A percentile compares a stretch with the other conserved stretches of the same genome.
These are phyloP conservation scores for Schizopygopsis malacanthus DNA, from an alignment of 2,797 vertebrate genomes.

Conservation along the genomic window DNA sequence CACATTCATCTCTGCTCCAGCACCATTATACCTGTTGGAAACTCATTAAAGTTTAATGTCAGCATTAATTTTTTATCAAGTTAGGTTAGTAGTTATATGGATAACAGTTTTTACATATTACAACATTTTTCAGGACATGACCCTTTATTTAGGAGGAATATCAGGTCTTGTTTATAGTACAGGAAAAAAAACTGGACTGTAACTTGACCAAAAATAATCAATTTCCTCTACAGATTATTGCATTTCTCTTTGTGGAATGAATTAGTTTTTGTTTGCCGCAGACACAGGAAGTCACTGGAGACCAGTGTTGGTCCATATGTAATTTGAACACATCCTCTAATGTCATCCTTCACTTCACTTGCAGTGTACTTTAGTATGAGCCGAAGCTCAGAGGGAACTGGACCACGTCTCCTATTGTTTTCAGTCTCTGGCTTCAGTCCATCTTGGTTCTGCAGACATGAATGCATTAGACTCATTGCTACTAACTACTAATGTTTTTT, in stretches of 20 bases:
- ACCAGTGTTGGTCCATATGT: constrained; percentile 26
- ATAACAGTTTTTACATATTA: background rate
- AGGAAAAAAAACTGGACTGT: background rate
- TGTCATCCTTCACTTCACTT: background rate
- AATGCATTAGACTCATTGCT: constrained; percentile 14
- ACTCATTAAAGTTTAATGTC: background rate
- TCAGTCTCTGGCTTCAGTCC: constrained; percentile 22
- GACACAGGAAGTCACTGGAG: constrained; percentile 47
- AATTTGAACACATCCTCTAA: constrained; percentile 44
- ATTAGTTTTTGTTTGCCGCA: constrained; percentile 34
- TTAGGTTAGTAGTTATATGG: background rate
- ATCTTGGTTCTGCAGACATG: constrained; percentile 14
- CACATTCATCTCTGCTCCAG: background rate
- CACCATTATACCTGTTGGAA: background rate
- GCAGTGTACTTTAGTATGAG: constrained; percentile 18
- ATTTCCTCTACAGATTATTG: constrained; percentile 15
- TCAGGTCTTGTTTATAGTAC: background rate
- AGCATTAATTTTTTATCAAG: background rate
- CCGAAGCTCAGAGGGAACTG: constrained; percentile 11
- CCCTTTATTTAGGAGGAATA: background rate
- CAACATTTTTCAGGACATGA: background rate
- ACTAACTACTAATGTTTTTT: background rate
- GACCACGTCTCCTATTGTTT: background rate
- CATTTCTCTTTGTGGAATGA: constrained; percentile 57
- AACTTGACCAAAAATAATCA: background rate